phyloP scores from a whole-genome alignment of 2,888 invertebrate species.

The Spilosoma lubricipeda region DNA sequence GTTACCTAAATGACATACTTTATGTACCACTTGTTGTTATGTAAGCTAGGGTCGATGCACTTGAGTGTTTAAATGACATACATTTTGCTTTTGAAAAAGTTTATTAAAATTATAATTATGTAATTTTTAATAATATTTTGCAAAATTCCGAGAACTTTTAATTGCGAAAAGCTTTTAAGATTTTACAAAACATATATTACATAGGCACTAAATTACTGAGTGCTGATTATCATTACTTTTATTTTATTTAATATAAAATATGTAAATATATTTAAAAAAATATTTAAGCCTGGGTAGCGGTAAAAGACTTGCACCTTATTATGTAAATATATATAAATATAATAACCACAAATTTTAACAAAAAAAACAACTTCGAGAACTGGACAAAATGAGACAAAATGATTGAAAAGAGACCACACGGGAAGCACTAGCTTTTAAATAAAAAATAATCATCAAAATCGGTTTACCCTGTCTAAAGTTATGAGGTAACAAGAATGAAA shows the following conservation, averaged over 20 bases:
- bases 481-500: too few species aligned
- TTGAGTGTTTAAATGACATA: conserved; percentile 41
- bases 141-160: not conserved
- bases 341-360: too few species aligned
- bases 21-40: conserved; percentile 35
- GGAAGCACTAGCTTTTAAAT: too few species aligned
- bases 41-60: conserved; percentile 37
- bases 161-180: not conserved
- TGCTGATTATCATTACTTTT: not conserved
- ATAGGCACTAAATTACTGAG: not conserved
- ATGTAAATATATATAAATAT: not conserved
- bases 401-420: too few species aligned
- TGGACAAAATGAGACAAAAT: too few species aligned
- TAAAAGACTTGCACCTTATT: not conserved
- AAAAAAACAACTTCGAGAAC: too few species aligned
- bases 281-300: not conserved
- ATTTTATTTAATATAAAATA: not conserved
- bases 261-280: not conserved
- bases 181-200: not conserved
- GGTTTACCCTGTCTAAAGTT: too few species aligned
- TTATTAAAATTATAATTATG: conserved; percentile 18
- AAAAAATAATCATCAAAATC: too few species aligned
- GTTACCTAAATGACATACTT: conserved; percentile 37
- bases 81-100: conserved; percentile 43
- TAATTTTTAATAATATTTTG: not conserved